Evolutionary conservation across 1,140 invertebrate species (phyloP).

Genomic region (Drosophila leontia): DNA sequence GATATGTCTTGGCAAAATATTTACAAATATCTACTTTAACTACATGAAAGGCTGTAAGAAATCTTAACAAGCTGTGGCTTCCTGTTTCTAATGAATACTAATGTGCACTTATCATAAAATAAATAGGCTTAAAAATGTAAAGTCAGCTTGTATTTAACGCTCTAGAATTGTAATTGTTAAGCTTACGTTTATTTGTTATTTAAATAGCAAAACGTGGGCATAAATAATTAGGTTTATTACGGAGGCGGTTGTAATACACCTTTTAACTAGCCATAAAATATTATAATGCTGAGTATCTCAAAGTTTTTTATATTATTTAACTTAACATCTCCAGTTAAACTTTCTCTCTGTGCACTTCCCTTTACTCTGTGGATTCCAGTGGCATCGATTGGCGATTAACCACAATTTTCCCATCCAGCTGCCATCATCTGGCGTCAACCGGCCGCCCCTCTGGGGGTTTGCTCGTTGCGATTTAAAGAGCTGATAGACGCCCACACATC

Average conservation of each 20-base stretch:
- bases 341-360: constrained; percentile 10
- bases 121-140: background rate
- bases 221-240: background rate
- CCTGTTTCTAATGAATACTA: background rate
- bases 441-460: constrained; percentile 9
- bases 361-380: background rate
- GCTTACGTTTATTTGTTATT: background rate
- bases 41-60: background rate
- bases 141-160: background rate
- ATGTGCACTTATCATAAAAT: background rate
- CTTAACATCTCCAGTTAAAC: background rate
- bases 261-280: background rate
- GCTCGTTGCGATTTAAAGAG: constrained; percentile 43
- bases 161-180: background rate
- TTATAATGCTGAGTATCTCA: no score
- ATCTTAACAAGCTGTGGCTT: background rate
- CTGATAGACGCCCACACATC: constrained; percentile 27
- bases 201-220: background rate
- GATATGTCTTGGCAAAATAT: background rate
- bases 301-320: background rate
- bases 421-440: constrained; percentile 20
- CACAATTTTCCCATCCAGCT: constrained; percentile 28
- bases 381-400: constrained; percentile 43
- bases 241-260: background rate
- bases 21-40: background rate